These are phyloP conservation scores for Pimephales promelas DNA, from an alignment of 2,113 vertebrate genomes.

Conservation along the genomic window DNA sequence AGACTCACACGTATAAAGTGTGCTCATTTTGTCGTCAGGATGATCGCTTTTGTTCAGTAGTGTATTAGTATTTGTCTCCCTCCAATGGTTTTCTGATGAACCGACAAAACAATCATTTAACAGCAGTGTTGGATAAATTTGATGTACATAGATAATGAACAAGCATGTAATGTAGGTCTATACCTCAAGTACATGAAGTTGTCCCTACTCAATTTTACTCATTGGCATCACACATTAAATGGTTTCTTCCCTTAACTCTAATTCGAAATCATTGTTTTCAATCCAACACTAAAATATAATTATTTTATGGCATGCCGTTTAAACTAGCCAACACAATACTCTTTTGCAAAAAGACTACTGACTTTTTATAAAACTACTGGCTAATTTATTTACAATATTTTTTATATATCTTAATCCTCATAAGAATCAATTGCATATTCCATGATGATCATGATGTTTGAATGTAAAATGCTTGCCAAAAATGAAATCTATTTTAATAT, in stretches of 20 bases:
- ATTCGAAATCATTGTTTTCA: background rate
- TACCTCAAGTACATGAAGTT: no score
- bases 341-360: background rate
- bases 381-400: background rate
- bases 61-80: constrained; percentile 46
- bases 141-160: no score
- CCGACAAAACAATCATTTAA: background rate
- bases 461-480: background rate
- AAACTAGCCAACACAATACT: background rate
- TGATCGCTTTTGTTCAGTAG: background rate
- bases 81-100: constrained; percentile 26
- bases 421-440: no score
- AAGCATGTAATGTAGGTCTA: no score
- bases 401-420: constrained; percentile 2
- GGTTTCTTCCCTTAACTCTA: background rate
- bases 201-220: background rate
- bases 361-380: background rate
- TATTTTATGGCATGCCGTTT: background rate
- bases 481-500: background rate
- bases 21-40: background rate
- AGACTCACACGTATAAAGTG: background rate
- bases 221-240: background rate
- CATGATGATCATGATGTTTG: background rate
- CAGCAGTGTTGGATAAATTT: background rate
- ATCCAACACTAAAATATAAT: background rate